Evolutionary conservation across 2,113 vertebrate genomes (phyloP), one percentile per base, ranked within the genome.

Genomic region (Nesoenas mayeri): DNA sequence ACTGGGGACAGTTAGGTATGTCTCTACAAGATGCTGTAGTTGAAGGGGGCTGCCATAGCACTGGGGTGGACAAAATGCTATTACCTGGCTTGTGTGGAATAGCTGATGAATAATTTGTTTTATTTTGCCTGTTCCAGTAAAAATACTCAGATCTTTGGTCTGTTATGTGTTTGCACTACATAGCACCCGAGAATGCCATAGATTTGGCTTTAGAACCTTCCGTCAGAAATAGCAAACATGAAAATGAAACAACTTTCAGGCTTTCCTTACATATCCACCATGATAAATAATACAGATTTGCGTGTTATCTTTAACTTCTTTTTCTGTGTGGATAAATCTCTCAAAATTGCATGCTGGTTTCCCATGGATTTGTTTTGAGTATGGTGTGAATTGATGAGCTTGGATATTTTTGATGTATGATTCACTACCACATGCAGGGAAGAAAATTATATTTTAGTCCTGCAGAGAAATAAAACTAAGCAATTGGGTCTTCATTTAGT

Each of bases 371-470:
- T 94, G 92, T 92, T 97, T 66, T 75, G 93, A 93, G 50, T 81
- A 17, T 72, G 57, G 85, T 94, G 69, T 89, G 91, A 92, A 91
- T 70, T 92, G 90, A 95, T 95, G 95, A 96, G 90, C 90, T 86
- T 74, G 85, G 92, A 74, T 96, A 96, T 96, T 96, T 97, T 96
- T 96, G 96, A 94, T 96, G 91, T 97, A 95, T 96, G 96, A 96
- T 96, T 97, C 96, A 96, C 86, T 93, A 96, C 95, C 95, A 91
- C 96, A 96, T 65, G 85, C 86, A 94, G 96, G 70, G 92, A 91
- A 85, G 90, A 94, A 96, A 96, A 97, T 95, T 92, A 61, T 96
- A 92, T 93, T 97, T 96, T 94, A 74, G 92, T 97, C 95, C 91
- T 92, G 73, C 91, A 72, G 93, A 91, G 95, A 91, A 94, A 93